Evolutionary conservation across 92 coral and sea anemone species (phyloP), one percentile per base, ranked within the genome.

Genomic region (Actinostola sp.): DNA sequence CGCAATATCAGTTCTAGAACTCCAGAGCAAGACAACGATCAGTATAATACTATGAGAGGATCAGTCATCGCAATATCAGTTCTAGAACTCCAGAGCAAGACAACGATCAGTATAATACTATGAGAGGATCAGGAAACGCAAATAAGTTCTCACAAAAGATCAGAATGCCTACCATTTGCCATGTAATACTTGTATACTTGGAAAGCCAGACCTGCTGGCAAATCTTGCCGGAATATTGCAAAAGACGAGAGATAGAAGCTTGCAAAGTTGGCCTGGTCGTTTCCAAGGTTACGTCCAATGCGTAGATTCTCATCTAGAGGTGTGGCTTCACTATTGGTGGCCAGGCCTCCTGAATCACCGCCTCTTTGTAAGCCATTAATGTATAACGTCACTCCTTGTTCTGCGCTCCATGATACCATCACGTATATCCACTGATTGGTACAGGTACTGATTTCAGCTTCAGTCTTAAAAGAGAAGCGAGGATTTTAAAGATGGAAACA

Each of bases 251-350:
- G 69, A 48, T 81, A 75, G 82, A 95, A 80, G 61, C 82, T 83
- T 0, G 97, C 89, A 63, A 82, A 95, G 63, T 65, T 77, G 57
- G 82, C 64, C 1, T 89, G 89, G 3, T 79, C 52, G 13, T 93
- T 92, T 14, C 92, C 97, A 23, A 95, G 68, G 53, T 88, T 92
- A 23, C 96, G 91, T n/a, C 99, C 99, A 49, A 95, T 60, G 45
- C 77, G 75, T 31, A 95, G 74, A 82, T 95, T 92, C 1, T 82
- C 87, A 41, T 64, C 57, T 43, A 55, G 83, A 7, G 52, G 70
- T 62, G 86, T 77, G 26, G 86, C 82, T 21, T 79, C 67, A 66
- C 90, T 87, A 64, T 66, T 57, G 27, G 76, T 87, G 8, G 86
- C 91, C 44, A 79, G 67, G 24, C 99, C 99, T 17, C 89, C 91